Percentiles rank a stretch among this genome's conserved stretches.
Evolutionary conservation across 2,797 vertebrate species (phyloP).

Genomic region (Mus spretus): DNA sequence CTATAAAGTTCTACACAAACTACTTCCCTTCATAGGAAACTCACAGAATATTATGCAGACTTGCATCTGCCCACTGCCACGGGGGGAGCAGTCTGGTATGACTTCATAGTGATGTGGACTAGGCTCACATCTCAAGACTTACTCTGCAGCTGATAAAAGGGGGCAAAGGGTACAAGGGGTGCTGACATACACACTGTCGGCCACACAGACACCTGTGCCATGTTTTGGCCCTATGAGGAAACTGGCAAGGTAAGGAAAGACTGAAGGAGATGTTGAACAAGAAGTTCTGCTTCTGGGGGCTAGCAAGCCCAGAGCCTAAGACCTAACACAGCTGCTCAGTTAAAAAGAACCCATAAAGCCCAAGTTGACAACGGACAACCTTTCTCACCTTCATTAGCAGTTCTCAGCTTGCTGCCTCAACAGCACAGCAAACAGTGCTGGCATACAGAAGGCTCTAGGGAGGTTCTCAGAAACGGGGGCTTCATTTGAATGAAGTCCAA

Average conservation of each 20-base stretch:
- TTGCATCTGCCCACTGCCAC: not conserved
- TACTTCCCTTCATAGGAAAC: not conserved
- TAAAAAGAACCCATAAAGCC: not conserved
- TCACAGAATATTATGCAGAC: not conserved
- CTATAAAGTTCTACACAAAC: not conserved
- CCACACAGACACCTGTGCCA: rapidly evolving
- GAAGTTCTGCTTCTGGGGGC: not conserved
- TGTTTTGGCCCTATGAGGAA: not conserved
- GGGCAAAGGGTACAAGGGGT: not conserved
- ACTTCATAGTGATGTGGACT: not conserved
- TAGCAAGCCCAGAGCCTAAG: not conserved
- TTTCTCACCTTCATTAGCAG: not conserved
- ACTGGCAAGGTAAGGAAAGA: not conserved
- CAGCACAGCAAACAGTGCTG: not conserved
- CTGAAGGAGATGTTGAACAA: not conserved
- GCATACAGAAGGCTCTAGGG: not conserved
- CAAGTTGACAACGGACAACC: not conserved
- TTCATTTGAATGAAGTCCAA: too few species aligned
- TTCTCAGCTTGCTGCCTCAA: not conserved
- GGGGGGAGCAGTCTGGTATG: not conserved
- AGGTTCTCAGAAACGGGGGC: not conserved
- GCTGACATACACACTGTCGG: rapidly evolving
- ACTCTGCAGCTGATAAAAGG: rapidly evolving
- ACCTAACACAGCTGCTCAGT: not conserved
- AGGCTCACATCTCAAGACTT: not conserved